Evolutionary conservation across 1,140 invertebrate species (phyloP).

Genomic region (Drosophila sp.): DNA sequence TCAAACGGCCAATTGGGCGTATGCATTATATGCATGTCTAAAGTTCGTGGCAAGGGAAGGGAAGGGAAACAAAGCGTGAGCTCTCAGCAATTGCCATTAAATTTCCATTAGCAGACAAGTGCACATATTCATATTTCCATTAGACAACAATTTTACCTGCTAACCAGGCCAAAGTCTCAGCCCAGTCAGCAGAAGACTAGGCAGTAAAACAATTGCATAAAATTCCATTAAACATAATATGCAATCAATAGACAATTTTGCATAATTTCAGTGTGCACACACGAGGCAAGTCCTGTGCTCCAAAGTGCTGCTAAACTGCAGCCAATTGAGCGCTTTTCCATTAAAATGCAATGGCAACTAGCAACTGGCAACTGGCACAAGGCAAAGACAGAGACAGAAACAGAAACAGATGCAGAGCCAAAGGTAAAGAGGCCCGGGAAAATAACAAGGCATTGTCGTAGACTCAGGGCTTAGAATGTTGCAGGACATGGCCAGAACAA

Average conservation of each 20-base stretch:
- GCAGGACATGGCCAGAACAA: slow-evolving; percentile 13
- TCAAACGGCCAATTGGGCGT: slow-evolving; percentile 19
- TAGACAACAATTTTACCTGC: slow-evolving; percentile 33
- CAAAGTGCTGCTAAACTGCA: slow-evolving; percentile 63
- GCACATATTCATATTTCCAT: slow-evolving; percentile 51
- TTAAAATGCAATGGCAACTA: slow-evolving; percentile 60
- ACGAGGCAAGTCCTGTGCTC: slow-evolving; percentile 24
- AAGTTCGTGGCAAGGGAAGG: neutral
- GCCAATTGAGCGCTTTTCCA: slow-evolving; percentile 61
- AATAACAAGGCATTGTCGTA: slow-evolving; percentile 58
- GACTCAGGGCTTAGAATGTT: slow-evolving; percentile 35
- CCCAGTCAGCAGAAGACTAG: slow-evolving; percentile 2
- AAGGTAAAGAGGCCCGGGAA: slow-evolving; percentile 14
- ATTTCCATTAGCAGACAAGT: slow-evolving; percentile 60
- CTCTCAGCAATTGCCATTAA: slow-evolving; percentile 48
- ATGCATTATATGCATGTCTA: slow-evolving; percentile 3
- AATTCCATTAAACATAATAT: slow-evolving; percentile 73
- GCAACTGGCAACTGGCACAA: slow-evolving; percentile 8
- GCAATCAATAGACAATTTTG: slow-evolving; percentile 71
- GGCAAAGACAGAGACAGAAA: neutral
- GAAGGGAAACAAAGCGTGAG: too few relatives aligned
- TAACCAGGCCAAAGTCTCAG: neutral
- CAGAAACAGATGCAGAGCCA: neutral
- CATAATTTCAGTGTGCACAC: slow-evolving; percentile 62
- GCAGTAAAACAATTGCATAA: slow-evolving; percentile 64